These are phyloP conservation scores for Habropoda laboriosa DNA, from an alignment of 1,140 invertebrate genomes.

Conservation along the genomic window DNA sequence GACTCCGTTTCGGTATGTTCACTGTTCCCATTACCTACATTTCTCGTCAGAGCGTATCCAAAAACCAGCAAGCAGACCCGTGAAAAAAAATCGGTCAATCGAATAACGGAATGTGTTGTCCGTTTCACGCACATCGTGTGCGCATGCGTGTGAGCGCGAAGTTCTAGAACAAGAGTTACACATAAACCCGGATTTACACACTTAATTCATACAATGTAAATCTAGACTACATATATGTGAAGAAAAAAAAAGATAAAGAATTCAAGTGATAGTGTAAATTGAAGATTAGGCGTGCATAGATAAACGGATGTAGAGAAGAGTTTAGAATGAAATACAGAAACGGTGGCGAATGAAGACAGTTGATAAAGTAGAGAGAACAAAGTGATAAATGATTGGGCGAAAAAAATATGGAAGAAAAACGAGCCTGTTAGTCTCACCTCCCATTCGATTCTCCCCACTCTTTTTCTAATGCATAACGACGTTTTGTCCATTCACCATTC, in stretches of 20 bases:
- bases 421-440: background rate
- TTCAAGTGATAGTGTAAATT: no score
- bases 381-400: background rate
- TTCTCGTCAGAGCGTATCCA: constrained; percentile 1
- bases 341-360: no score
- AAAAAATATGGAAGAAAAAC: constrained; percentile 10
- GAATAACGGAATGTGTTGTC: constrained; percentile 52
- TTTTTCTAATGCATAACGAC: constrained; percentile 6
- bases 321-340: background rate
- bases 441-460: background rate
- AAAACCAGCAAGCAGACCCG: constrained; percentile 24
- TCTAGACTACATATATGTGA: no score
- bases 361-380: background rate
- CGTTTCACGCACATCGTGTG: background rate
- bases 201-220: no score
- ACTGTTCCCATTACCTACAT: constrained; percentile 62
- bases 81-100: constrained; percentile 58
- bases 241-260: no score
- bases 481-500: constrained; percentile 34
- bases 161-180: background rate
- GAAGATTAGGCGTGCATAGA: no score
- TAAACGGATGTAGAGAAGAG: background rate
- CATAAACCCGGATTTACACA: no score
- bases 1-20: constrained; percentile 23
- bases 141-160: no score